Base-by-base conservation (phyloP, 2,888 invertebrate species). In the Trypoxylon attenuatum region DNA sequence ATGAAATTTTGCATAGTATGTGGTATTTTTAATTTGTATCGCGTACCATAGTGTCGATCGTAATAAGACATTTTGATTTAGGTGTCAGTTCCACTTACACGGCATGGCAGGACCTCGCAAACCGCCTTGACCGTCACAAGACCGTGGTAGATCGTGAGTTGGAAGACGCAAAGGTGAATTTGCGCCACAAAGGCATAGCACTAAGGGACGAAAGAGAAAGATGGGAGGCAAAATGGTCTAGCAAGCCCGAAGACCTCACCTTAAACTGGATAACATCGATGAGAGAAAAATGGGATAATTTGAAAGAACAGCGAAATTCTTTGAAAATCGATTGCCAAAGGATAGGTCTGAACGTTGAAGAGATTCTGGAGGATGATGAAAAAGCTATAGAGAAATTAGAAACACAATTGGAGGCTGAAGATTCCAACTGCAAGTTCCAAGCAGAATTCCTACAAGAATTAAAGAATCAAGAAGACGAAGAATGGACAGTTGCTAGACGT, bases 151-250 rank as follows among this genome's bases (percentile, higher is more conserved):
- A 77, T 1, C 84, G 81, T 18, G 81, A 86, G 41, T 43, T 87
- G 4, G 87, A 87, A 22, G 87, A 87, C 49, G 84, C 86, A 0
- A 86, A 85, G 43, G 68, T 86, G 2, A 86, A 87, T 70, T 64
- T 87, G 2, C 82, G 83, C 4, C 87, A 87, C 54, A 79, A 77
- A 51, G 85, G 80, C 0, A 66, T 82, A 5, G 86, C 86, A 0
- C 47, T 86, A n/a, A 79, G 80, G 10, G 85, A 87, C 47, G 87
- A 87, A 23, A 78, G 73, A 29, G 87, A 86, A 23, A 78, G 86
- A 21, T 87, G 86, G 86, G 82, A 83, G 19, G 76, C 80, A 0
- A 84, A 81, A 19, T 87, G 87, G 87, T 66, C 73, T 53, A 1
- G 82, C 71, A 68, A 67, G 51, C 49, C 77, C 67, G 83, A 84